phyloP scores from a whole-genome alignment of 2,113 vertebrate species.

The Gyps fulvus region DNA sequence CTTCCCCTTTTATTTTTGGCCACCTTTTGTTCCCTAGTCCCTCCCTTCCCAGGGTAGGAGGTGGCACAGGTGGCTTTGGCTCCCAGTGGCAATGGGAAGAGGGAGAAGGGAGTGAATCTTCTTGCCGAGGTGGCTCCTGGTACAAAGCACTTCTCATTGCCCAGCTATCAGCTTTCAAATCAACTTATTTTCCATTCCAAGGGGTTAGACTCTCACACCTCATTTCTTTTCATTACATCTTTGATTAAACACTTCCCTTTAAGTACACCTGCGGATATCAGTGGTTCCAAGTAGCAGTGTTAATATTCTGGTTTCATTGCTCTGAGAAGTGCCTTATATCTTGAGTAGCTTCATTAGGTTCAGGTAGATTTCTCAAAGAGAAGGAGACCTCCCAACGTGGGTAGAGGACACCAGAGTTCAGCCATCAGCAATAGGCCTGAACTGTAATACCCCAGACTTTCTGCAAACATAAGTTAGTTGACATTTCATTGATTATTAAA shows the following conservation, averaged over 20 bases:
- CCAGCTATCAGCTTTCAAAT: background rate
- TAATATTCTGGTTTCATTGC: background rate
- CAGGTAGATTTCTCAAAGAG: background rate
- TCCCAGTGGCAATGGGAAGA: background rate
- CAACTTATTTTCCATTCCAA: background rate
- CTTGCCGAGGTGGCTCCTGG: rapidly evolving
- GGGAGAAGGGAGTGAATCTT: background rate
- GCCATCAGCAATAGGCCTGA: background rate
- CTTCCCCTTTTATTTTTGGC: background rate
- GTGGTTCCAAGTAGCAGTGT: background rate
- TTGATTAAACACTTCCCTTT: background rate
- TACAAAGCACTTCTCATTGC: background rate
- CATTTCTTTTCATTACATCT: background rate
- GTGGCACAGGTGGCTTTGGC: background rate
- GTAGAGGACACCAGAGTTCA: background rate
- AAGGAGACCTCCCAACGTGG: rapidly evolving
- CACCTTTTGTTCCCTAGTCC: background rate
- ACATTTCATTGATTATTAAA: background rate
- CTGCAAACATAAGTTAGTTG: background rate
- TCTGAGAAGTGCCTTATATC: background rate
- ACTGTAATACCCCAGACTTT: background rate
- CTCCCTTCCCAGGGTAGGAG: background rate
- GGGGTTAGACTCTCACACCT: background rate
- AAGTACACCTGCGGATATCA: background rate
- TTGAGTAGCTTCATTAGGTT: background rate